Evolutionary conservation across 2,888 invertebrate genomes (phyloP), one percentile per base, ranked within the genome.

Genomic region (Eupithecia vulgata): DNA sequence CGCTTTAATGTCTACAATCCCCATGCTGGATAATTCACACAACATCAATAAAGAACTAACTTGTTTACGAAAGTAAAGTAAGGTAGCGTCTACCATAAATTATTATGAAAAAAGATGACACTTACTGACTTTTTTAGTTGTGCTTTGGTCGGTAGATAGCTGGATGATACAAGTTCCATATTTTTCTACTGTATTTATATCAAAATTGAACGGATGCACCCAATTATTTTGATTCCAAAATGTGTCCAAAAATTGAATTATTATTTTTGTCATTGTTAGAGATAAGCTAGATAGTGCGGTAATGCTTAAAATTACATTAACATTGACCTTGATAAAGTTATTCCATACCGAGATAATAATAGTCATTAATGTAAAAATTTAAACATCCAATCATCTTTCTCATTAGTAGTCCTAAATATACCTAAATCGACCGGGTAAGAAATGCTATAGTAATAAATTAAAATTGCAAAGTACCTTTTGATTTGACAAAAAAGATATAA

Each of bases 141-240:
- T 25, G 25, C 12, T 57, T 57, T 57, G 48, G 21, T 57, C 25
- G 57, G 13, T 57, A 13, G 25, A 57, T 57, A 5, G 21, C 25
- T 57, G 57, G 57, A 57, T 57, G 25, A 25, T 52, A 57, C 25
- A 10, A 57, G 1, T 57, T 12, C 13, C 25, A 57, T 52, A 4
- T 12, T 3, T 0, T 34, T 7, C 17, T 61, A 61, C 61, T 13
- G 37, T 67, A 73, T 80, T 69, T 86, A 87, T 86, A 85, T 79
- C 45, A 72, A 67, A 77, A 64, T 67, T 37, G 48, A 61, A 76
- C 87, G 89, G 89, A 88, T 84, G 80, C 79, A 42, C 73, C 78
- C 82, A 81, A 87, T 88, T 85, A 86, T 81, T 77, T 59, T 85
- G 83, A 85, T 84, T 78, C 72, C 71, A 72, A 65, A 80, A 83